A percentile compares a stretch with the other conserved stretches of the same genome.
Evolutionary conservation across 1,140 invertebrate genomes (phyloP).

Genomic region (Hyphantria cunea): DNA sequence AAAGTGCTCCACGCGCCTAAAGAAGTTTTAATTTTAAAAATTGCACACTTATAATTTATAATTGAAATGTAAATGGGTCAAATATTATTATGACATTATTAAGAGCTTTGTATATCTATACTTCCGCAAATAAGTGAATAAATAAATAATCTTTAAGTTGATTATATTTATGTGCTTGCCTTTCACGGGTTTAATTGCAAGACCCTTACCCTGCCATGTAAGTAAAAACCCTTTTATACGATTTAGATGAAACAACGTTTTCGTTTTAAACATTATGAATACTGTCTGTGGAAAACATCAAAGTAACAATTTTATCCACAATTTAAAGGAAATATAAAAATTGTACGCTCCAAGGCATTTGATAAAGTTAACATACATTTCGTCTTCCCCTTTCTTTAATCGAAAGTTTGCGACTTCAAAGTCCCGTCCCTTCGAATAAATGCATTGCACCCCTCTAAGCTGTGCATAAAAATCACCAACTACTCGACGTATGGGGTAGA

Average conservation of each 20-base stretch:
- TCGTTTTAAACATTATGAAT: neutral
- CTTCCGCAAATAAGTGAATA: too few species aligned
- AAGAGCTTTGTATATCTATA: too few species aligned
- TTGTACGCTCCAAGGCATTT: slow-evolving; percentile 11
- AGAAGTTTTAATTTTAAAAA: too few species aligned
- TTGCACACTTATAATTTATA: too few species aligned
- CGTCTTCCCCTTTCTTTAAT: slow-evolving; percentile 23
- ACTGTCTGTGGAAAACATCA: neutral
- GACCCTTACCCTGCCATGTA: neutral
- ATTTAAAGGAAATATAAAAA: slow-evolving; percentile 13
- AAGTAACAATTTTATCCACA: neutral
- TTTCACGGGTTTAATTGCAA: neutral
- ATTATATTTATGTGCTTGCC: too few species aligned
- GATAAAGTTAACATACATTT: slow-evolving; percentile 13
- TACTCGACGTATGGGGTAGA: slow-evolving; percentile 41
- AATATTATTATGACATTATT: too few species aligned
- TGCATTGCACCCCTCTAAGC: slow-evolving; percentile 36
- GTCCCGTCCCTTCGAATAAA: slow-evolving; percentile 37
- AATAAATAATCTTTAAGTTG: too few species aligned
- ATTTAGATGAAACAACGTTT: neutral
- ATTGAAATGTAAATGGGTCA: too few species aligned
- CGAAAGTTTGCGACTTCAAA: slow-evolving; percentile 35
- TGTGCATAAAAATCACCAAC: slow-evolving; percentile 37
- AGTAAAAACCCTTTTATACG: neutral
- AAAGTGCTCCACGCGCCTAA: too few species aligned